Evolutionary conservation across 2,797 vertebrate species (phyloP).

Genomic region (Pachyuromys duprasi): DNA sequence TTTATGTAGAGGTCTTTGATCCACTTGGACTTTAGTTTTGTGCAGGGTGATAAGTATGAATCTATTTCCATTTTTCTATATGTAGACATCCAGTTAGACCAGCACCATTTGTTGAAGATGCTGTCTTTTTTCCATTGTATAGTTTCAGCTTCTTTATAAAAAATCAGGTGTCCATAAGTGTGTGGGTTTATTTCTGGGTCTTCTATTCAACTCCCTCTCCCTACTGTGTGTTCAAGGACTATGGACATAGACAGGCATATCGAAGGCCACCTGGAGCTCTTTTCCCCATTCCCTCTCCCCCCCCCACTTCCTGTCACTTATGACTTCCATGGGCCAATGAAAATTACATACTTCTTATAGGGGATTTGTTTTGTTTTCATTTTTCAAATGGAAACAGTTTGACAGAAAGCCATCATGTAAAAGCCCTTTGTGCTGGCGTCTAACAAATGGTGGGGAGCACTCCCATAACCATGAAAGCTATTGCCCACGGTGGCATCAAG

Average conservation of each 20-base stretch:
- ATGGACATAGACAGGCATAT: not conserved
- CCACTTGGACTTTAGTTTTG: too few relatives aligned
- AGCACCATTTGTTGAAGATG: too few relatives aligned
- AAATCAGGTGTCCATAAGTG: too few relatives aligned
- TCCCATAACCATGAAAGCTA: accelerated
- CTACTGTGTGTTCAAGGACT: not conserved
- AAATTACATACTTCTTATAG: not conserved
- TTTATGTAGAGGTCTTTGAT: too few relatives aligned
- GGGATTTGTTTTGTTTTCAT: not conserved
- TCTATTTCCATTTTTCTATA: too few relatives aligned
- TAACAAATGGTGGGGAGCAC: not conserved
- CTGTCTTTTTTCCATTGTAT: too few relatives aligned
- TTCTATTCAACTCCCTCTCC: not conserved
- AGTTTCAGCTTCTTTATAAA: too few relatives aligned
- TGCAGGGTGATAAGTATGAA: too few relatives aligned
- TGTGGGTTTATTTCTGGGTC: too few relatives aligned
- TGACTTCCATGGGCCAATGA: not conserved
- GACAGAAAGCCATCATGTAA: not conserved
- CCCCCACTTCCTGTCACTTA: not conserved
- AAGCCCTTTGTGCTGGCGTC: not conserved
- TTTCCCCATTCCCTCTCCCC: too few relatives aligned
- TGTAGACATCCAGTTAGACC: too few relatives aligned
- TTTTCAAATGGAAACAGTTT: not conserved
- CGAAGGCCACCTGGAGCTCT: not conserved
- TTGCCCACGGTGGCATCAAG: not conserved